phyloP scores from a whole-genome alignment of 2,113 vertebrate genomes.

The Microtus ochrogaster region DNA sequence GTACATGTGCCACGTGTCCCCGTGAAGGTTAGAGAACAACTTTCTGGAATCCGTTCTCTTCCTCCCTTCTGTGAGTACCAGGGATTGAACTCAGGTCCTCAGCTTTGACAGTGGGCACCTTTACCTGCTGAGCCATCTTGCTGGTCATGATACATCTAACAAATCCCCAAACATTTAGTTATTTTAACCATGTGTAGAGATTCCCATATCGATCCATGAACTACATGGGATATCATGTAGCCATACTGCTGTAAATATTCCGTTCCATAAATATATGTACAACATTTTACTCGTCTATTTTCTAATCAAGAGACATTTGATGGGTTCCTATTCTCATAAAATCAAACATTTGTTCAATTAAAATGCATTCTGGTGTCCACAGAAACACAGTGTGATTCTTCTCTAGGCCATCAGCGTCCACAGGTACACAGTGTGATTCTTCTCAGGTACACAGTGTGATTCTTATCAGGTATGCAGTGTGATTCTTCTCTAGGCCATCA shows the following conservation, averaged over 20 bases:
- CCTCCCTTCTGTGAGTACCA: no score
- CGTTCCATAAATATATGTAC: not conserved
- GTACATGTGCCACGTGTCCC: not conserved
- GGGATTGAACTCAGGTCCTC: not conserved
- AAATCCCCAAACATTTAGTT: slow-evolving; percentile 8
- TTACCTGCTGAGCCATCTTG: not conserved
- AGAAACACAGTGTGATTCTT: not conserved
- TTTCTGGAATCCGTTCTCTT: not conserved
- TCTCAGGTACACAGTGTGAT: not conserved
- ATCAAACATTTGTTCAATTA: not conserved
- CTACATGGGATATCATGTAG: not conserved
- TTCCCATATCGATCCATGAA: not conserved
- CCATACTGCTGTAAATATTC: not conserved
- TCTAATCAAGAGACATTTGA: not conserved
- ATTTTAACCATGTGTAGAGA: not conserved
- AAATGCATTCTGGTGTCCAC: not conserved
- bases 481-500: not conserved
- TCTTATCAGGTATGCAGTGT: not conserved
- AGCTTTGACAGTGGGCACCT: not conserved
- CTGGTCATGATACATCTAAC: not conserved
- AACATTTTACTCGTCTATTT: not conserved
- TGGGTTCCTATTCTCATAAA: slow-evolving; percentile 26
- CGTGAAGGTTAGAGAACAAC: not conserved
- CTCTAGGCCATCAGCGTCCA: no score
- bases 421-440: no score